Evolutionary conservation across 2,797 vertebrate genomes (phyloP).

Genomic region (Phrynocephalus vlangalii): DNA sequence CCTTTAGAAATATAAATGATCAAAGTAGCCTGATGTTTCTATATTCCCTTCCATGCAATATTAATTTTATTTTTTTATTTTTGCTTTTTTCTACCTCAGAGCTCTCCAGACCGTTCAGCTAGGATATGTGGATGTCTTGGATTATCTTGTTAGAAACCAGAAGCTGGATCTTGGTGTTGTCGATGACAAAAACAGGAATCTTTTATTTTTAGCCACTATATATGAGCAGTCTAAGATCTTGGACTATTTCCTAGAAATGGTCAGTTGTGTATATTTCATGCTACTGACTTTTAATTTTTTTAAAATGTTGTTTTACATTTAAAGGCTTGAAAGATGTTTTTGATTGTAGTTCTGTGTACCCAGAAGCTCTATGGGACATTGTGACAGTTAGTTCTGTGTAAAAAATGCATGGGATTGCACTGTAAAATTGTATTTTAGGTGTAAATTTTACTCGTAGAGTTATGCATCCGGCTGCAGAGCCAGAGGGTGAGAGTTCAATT

Average conservation of each 20-base stretch:
- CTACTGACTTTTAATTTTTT: background rate
- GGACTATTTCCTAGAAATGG: conserved; percentile 43
- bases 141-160: conserved; percentile 51
- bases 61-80: background rate
- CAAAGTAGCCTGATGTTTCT: background rate
- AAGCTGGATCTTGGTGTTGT: conserved; percentile 34
- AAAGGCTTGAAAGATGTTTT: background rate
- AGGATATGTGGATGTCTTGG: conserved; percentile 26
- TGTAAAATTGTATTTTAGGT: too few relatives aligned
- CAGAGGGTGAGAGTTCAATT: too few relatives aligned
- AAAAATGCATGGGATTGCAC: too few relatives aligned
- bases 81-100: background rate
- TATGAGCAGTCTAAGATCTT: conserved; percentile 52
- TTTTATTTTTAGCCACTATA: conserved; percentile 55
- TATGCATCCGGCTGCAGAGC: too few relatives aligned
- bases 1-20: conserved; percentile 21
- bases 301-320: background rate
- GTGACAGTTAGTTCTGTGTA: background rate
- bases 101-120: conserved; percentile 26
- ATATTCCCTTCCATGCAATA: background rate
- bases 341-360: background rate
- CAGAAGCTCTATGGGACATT: background rate
- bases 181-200: conserved; percentile 46
- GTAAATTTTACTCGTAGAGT: too few relatives aligned
- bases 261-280: conserved; percentile 33